Evolutionary conservation across 2,797 vertebrate genomes (phyloP).

Genomic region (Coccyzus lansbergi): DNA sequence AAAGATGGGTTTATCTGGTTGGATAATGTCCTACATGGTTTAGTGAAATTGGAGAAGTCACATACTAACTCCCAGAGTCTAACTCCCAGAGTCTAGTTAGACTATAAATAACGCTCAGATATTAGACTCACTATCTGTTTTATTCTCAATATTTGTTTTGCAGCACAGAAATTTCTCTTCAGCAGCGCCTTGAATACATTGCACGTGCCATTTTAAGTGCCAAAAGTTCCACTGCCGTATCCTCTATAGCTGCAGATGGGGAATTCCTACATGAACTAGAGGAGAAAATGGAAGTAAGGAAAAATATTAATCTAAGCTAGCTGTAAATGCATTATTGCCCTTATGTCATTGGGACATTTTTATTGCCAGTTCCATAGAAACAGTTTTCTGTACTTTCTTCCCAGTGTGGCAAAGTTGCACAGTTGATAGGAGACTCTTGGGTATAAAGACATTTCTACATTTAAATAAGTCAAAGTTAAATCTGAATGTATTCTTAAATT

Average conservation of each 20-base stretch:
- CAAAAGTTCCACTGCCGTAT: conserved; percentile 93
- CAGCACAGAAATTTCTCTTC: conserved; percentile 95
- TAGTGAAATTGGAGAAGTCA: background rate
- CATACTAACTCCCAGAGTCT: background rate
- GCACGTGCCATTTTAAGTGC: conserved; percentile 96
- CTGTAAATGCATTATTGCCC: background rate
- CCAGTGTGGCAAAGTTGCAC: rapidly evolving
- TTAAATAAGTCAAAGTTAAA: background rate
- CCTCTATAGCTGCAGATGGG: conserved; percentile 91
- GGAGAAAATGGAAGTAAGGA: conserved; percentile 95
- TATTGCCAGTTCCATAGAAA: background rate
- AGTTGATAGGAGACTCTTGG: background rate
- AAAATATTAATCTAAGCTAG: background rate
- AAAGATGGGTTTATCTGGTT: background rate
- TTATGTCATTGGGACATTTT: background rate
- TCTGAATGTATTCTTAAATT: background rate
- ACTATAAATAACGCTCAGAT: background rate
- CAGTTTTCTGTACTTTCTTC: background rate
- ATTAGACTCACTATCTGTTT: background rate
- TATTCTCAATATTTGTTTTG: conserved; percentile 1
- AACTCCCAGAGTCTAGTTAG: background rate
- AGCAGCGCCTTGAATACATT: conserved; percentile 94
- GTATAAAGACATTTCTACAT: background rate
- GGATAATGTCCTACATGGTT: background rate
- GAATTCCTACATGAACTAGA: conserved; percentile 98